These are phyloP conservation scores for Pangasius macronema DNA, from an alignment of 2,797 vertebrate genomes.

Conservation along the genomic window DNA sequence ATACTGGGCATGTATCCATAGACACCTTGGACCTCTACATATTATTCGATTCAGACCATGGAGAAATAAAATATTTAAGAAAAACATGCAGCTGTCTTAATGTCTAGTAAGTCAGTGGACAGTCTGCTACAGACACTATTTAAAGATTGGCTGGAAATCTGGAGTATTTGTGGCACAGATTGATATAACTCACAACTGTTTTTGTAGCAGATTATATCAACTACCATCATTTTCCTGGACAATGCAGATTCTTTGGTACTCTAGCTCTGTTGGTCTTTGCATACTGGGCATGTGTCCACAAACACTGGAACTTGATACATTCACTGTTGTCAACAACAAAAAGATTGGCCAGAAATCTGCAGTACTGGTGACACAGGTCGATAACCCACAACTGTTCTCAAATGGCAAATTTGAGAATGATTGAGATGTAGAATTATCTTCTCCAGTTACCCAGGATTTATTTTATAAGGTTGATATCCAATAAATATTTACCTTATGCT, in stretches of 20 bases:
- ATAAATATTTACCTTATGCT: background rate
- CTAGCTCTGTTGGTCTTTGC: constrained; percentile 43
- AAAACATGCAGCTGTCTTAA: constrained; percentile 32
- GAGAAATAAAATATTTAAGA: constrained; percentile 38
- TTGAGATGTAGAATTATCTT: background rate
- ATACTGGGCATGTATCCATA: constrained; percentile 48
- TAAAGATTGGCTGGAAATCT: background rate
- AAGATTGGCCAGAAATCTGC: background rate
- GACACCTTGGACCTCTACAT: constrained; percentile 35
- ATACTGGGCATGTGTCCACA: constrained; percentile 46
- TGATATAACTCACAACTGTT: background rate
- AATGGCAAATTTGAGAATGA: constrained; percentile 3
- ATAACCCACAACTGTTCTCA: constrained; percentile 3
- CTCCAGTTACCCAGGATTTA: background rate
- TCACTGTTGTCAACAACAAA: constrained; percentile 1
- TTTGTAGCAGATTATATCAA: background rate
- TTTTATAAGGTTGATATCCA: background rate
- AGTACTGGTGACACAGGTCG: background rate
- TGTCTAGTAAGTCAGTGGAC: constrained; percentile 19
- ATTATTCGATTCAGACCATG: constrained; percentile 31
- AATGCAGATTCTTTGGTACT: background rate
- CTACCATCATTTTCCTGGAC: background rate
- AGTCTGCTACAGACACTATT: background rate
- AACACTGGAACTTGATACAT: constrained; percentile 44
- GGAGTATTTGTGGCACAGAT: too few species aligned